These are phyloP conservation scores for Dexiosoma caninum DNA, from an alignment of 2,888 invertebrate genomes.

Conservation along the genomic window DNA sequence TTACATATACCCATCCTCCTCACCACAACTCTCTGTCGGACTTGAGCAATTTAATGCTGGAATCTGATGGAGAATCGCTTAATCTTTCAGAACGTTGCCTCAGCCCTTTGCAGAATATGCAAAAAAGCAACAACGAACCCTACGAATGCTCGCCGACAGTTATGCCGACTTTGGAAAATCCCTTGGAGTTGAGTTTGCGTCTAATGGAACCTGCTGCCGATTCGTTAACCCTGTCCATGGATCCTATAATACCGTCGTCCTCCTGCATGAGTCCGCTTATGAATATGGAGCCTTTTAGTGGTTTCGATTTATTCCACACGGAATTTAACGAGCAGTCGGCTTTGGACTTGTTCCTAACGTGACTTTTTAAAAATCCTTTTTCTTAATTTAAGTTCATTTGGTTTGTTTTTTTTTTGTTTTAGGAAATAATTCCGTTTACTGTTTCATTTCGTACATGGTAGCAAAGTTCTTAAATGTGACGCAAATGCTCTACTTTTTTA, in stretches of 20 bases:
- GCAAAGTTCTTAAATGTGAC: not conserved
- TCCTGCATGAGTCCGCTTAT: slow-evolving; percentile 74
- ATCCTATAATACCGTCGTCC: slow-evolving; percentile 71
- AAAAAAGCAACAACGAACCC: slow-evolving; percentile 32
- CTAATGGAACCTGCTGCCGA: slow-evolving; percentile 74
- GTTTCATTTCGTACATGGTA: slow-evolving; percentile 54
- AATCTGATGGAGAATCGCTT: slow-evolving; percentile 81
- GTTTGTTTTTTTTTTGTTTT: not conserved
- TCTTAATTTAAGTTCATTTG: not conserved
- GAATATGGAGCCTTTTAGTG: slow-evolving; percentile 73
- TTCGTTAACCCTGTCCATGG: slow-evolving; percentile 73
- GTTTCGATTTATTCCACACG: slow-evolving; percentile 74
- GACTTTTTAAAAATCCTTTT: slow-evolving; percentile 65
- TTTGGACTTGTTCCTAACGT: slow-evolving; percentile 75
- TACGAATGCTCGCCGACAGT: slow-evolving; percentile 61
- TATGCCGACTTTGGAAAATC: slow-evolving; percentile 70
- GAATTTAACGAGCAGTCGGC: slow-evolving; percentile 73
- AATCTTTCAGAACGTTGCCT: slow-evolving; percentile 75
- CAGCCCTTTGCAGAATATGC: slow-evolving; percentile 67
- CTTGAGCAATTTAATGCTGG: slow-evolving; percentile 76
- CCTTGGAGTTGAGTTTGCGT: slow-evolving; percentile 74
- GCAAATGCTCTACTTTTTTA: no score
- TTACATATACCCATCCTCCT: slow-evolving; percentile 54
- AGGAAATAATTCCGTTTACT: slow-evolving; percentile 48
- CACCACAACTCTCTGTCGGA: slow-evolving; percentile 69